These are phyloP conservation scores for Argyresthia albistria DNA, from an alignment of 2,888 invertebrate species.

Conservation along the genomic window DNA sequence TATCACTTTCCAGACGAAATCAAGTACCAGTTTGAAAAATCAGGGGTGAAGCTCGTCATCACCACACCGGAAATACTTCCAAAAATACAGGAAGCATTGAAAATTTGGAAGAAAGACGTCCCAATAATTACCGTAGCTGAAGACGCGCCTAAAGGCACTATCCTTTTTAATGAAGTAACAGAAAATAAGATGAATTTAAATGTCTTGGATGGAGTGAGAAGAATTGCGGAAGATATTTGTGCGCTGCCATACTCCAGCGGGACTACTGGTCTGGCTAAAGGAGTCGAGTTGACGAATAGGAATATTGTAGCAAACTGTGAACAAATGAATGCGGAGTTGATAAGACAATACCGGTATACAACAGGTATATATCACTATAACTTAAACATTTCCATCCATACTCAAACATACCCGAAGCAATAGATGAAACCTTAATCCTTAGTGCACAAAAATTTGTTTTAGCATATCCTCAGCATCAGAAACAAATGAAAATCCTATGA, in stretches of 20 bases:
- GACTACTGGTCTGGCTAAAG: constrained; percentile 87
- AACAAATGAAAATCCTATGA: too few relatives aligned
- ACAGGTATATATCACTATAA: not conserved
- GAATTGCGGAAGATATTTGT: constrained; percentile 66
- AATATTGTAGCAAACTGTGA: constrained; percentile 62
- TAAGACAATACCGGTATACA: not conserved
- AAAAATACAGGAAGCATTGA: constrained; percentile 53
- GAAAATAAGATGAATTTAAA: constrained; percentile 58
- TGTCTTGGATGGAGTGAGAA: constrained; percentile 42
- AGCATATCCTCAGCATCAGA: too few relatives aligned
- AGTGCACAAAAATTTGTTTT: too few relatives aligned
- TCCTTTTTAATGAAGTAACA: constrained; percentile 73
- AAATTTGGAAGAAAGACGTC: constrained; percentile 47
- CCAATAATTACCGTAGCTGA: constrained; percentile 55
- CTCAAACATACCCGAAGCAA: too few relatives aligned
- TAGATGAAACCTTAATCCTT: too few relatives aligned
- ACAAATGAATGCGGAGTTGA: constrained; percentile 27
- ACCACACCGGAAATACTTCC: constrained; percentile 64
- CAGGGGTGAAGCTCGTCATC: constrained; percentile 74
- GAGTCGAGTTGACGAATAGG: constrained; percentile 75
- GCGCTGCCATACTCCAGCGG: constrained; percentile 87
- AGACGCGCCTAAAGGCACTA: constrained; percentile 49
- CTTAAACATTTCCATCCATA: not conserved
- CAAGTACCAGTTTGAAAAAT: constrained; percentile 71
- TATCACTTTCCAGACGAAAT: constrained; percentile 76